Percentiles rank a stretch among this genome's conserved stretches.
These are phyloP conservation scores for Gymnogyps californianus DNA, from an alignment of 2,113 vertebrate species.

Conservation along the genomic window DNA sequence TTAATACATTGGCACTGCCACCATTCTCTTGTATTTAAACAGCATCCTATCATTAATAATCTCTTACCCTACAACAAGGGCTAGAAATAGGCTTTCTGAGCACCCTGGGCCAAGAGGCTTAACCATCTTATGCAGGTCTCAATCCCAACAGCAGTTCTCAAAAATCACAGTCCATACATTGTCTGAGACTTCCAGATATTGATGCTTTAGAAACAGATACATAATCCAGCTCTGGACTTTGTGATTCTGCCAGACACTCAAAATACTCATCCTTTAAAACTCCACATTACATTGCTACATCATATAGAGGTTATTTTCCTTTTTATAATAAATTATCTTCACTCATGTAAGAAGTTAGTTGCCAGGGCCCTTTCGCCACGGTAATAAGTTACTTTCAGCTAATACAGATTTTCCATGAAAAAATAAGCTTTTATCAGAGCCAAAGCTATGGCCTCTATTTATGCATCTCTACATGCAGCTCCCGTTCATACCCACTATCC, in stretches of 20 bases:
- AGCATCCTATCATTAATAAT: background rate
- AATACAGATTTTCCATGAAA: background rate
- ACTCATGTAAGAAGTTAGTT: background rate
- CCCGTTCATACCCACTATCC: background rate
- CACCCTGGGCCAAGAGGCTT: background rate
- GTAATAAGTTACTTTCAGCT: background rate
- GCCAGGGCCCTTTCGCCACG: fast-evolving
- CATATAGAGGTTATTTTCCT: background rate
- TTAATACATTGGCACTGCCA: background rate
- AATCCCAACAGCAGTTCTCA: background rate
- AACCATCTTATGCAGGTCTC: background rate
- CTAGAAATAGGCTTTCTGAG: background rate
- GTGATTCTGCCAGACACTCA: background rate
- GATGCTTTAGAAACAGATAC: background rate
- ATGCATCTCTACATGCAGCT: background rate
- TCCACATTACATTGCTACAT: background rate
- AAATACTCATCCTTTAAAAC: background rate
- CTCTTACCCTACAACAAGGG: background rate
- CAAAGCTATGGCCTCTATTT: background rate
- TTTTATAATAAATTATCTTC: background rate
- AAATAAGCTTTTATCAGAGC: background rate
- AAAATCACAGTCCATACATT: fast-evolving
- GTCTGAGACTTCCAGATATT: background rate
- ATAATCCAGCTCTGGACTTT: background rate
- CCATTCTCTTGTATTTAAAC: background rate